A percentile compares a stretch with the other conserved stretches of the same genome.
Conservation (phyloP, 2,797 vertebrate genomes). For the Anguilla anguilla region DNA sequence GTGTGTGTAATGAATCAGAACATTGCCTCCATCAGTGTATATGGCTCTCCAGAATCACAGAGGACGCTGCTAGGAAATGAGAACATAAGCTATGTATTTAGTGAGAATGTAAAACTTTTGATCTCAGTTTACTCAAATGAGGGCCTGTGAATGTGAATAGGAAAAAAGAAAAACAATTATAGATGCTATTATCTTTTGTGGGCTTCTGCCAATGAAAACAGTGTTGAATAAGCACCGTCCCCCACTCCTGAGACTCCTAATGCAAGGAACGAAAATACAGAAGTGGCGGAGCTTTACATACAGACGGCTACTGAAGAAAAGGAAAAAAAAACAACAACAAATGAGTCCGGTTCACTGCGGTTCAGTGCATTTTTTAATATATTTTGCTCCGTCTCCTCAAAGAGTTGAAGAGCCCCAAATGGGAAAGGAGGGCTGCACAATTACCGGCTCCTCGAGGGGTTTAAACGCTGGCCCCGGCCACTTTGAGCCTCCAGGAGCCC, state of each 20-base stretch:
- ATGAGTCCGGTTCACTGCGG: slow-evolving; percentile 24
- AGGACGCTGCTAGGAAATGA: slow-evolving; percentile 39
- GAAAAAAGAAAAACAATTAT: slow-evolving; percentile 4
- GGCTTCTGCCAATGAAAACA: slow-evolving; percentile 21
- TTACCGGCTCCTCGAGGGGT: slow-evolving; percentile 45
- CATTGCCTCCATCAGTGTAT: background rate
- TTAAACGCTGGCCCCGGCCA: slow-evolving; percentile 44
- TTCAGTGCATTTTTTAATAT: slow-evolving; percentile 48
- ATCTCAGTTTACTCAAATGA: slow-evolving; percentile 24
- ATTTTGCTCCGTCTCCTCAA: slow-evolving; percentile 39
- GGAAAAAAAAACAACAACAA: background rate
- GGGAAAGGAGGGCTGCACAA: slow-evolving; percentile 14
- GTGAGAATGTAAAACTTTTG: slow-evolving; percentile 21
- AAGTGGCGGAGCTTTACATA: slow-evolving; percentile 17
- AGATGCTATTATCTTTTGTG: slow-evolving; percentile 7
- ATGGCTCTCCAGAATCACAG: background rate
- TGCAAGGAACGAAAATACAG: slow-evolving; percentile 27
- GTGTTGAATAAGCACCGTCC: slow-evolving; percentile 15
- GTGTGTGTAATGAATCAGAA: slow-evolving; percentile 24
- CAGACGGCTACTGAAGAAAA: slow-evolving; percentile 19
- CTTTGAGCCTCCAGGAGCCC: slow-evolving; percentile 53
- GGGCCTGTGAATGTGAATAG: slow-evolving; percentile 25
- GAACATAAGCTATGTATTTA: slow-evolving; percentile 15
- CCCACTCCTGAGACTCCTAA: slow-evolving; percentile 23
- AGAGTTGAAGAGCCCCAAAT: slow-evolving; percentile 23